Base-by-base conservation (phyloP, 2,888 invertebrate species). In the Platypus cylindrus region DNA sequence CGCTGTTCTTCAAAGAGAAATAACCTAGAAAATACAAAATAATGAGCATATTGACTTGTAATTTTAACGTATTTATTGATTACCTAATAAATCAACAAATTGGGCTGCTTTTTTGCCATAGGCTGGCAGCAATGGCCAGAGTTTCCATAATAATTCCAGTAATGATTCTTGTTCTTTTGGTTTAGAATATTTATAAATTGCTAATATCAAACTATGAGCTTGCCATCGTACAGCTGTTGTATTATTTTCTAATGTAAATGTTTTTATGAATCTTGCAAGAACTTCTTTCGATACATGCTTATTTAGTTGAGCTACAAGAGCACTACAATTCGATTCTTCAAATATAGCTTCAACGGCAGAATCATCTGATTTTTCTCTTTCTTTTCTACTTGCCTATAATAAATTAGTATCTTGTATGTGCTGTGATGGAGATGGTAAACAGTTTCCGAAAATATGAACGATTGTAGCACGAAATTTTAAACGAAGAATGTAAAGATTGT, bases 21-120 rank as follows among this genome's bases (percentile, higher is more conserved):
- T 89, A 95, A 0, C 95, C 94, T 37, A 18, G 18, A 36, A 39
- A 5, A 16, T 25, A 25, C 3, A 16, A 32, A 12, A 16, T 28
- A 16, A 28, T 5, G 4, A 16, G 5, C 29, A 9, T 8, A 9
- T 11, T 26, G 12, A 26, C 8, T 12, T 20, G 8, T 20, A 20
- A 20, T 7, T 7, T 20, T n/a, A n/a, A n/a, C n/a, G n/a, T n/a
- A n/a, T n/a, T n/a, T n/a, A n/a, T 17, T 18, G n/a, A 27, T 36
- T 39, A 39, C 40, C 40, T 4, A 97, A 71, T 0, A 98, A 70
- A 60, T 98, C 97, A 0, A 95, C 93, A 63, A 95, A 95, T 60
- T 97, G 95, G 0, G 90, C 84, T 0, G 94, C 93, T 60, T 94
- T 86, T 2, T 87, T 74, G 1, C 97, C 97, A 56, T 89, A 91